Percentiles rank a stretch among this genome's conserved stretches.
These are phyloP conservation scores for Ornithorhynchus anatinus DNA, from an alignment of 2,113 vertebrate species.

Conservation along the genomic window DNA sequence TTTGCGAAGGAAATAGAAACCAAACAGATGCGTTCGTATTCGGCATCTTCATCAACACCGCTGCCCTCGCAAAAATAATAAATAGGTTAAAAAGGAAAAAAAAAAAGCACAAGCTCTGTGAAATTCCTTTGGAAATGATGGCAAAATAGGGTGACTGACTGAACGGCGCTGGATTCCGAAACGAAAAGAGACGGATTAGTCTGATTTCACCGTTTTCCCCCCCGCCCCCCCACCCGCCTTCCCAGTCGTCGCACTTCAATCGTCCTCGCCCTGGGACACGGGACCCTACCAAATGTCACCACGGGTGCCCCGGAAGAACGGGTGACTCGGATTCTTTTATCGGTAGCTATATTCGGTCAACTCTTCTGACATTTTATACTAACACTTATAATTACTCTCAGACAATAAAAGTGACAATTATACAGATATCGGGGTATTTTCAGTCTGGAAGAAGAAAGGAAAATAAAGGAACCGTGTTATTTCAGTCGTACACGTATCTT, in stretches of 20 bases:
- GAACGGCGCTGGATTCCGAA: constrained; percentile 5
- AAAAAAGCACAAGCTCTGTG: not conserved
- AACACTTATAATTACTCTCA: constrained; percentile 59
- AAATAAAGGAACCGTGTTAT: constrained; percentile 56
- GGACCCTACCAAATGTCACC: not conserved
- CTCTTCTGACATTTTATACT: constrained; percentile 60
- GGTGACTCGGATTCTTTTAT: constrained; percentile 49
- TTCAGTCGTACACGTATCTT: constrained; percentile 56
- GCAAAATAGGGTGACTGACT: constrained; percentile 21
- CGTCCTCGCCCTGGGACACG: constrained; percentile 59
- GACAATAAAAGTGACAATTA: constrained; percentile 65
- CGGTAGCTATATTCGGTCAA: constrained; percentile 58
- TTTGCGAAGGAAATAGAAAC: constrained; percentile 45
- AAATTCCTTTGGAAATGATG: constrained; percentile 44
- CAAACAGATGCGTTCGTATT: constrained; percentile 45
- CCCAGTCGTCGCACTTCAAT: constrained; percentile 53
- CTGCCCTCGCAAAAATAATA: constrained; percentile 34
- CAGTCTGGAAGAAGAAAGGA: constrained; percentile 57
- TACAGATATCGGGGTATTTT: constrained; percentile 40
- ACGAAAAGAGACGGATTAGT: constrained; percentile 32
- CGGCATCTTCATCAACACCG: constrained; percentile 56
- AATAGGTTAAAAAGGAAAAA: not conserved
- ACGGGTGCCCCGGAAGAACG: no score
- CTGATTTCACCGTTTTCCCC: constrained; percentile 26
- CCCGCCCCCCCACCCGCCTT: no score